phyloP scores from a whole-genome alignment of 2,888 invertebrate species.

The Drosophila setosimentum region DNA sequence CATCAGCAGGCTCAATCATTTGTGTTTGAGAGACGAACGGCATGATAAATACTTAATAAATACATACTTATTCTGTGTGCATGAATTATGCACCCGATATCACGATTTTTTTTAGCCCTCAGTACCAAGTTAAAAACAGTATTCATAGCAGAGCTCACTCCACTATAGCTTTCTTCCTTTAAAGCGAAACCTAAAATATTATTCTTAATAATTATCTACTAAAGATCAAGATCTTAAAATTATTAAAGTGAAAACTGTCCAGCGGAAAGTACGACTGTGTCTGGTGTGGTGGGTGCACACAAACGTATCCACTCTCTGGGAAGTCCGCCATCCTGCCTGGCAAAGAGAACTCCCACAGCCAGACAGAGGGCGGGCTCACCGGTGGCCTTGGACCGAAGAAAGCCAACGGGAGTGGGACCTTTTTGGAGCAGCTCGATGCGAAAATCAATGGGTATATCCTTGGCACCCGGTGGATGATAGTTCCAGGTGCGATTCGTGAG shows the following conservation, averaged over 20 bases:
- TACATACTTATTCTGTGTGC: not conserved
- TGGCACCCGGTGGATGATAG: slow-evolving; percentile 91
- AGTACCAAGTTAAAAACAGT: not conserved
- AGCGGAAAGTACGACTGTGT: slow-evolving; percentile 72
- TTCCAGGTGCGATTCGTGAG: slow-evolving; percentile 93
- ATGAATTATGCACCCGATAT: not conserved
- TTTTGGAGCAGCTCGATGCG: slow-evolving; percentile 88
- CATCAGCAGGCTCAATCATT: not conserved
- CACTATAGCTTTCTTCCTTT: not conserved
- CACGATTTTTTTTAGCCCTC: not conserved
- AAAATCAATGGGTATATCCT: slow-evolving; percentile 92
- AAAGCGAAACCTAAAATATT: not conserved
- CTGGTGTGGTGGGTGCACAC: slow-evolving; percentile 83
- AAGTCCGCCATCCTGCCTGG: slow-evolving; percentile 88
- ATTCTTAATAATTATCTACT: not conserved
- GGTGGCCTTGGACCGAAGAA: slow-evolving; percentile 90
- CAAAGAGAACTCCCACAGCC: slow-evolving; percentile 87
- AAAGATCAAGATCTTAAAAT: not conserved
- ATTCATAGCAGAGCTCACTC: not conserved
- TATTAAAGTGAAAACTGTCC: slow-evolving; percentile 53
- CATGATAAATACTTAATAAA: not conserved
- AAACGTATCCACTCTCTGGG: slow-evolving; percentile 77
- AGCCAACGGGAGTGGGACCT: slow-evolving; percentile 86
- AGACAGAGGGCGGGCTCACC: slow-evolving; percentile 88
- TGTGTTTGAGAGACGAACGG: not conserved